Conservation (phyloP, 2,888 invertebrate species). For the Chrysotoxum bicinctum region DNA sequence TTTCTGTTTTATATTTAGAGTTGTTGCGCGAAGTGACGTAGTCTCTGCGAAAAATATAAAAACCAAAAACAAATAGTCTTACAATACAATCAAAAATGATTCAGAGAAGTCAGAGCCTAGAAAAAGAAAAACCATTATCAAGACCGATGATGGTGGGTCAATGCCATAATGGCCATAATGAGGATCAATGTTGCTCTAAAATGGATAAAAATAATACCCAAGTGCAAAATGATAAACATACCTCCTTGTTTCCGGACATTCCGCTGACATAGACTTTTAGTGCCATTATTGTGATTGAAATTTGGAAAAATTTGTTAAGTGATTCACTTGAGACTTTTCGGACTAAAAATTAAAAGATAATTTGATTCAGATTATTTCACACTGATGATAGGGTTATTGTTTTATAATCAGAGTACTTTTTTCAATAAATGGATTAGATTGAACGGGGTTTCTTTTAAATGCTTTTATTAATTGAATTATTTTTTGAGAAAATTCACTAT, state of each 20-base stretch:
- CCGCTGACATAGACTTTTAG: constrained; percentile 95
- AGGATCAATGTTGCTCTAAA: constrained; percentile 36
- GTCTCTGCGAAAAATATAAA: constrained; percentile 22
- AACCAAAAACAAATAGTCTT: constrained; percentile 17
- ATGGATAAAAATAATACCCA: constrained; percentile 16
- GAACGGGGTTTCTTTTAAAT: constrained; percentile 23
- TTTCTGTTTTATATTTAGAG: constrained; percentile 66
- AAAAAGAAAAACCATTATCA: constrained; percentile 56
- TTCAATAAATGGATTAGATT: neutral
- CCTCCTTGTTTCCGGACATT: constrained; percentile 97
- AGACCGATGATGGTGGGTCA: constrained; percentile 65
- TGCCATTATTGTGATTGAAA: constrained; percentile 85
- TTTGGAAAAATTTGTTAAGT: constrained; percentile 47
- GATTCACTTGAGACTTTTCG: constrained; percentile 64
- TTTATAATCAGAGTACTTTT: neutral
- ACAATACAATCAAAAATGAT: constrained; percentile 56
- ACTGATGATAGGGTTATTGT: neutral
- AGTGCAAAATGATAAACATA: constrained; percentile 81
- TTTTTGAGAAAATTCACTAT: constrained; percentile 32
- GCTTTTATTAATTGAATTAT: constrained; percentile 31
- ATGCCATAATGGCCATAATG: constrained; percentile 66
- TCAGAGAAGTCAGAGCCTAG: constrained; percentile 38
- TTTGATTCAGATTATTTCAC: constrained; percentile 21
- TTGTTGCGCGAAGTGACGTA: constrained; percentile 60
- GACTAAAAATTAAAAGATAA: constrained; percentile 14